A percentile compares a stretch with the other conserved stretches of the same genome.
These are phyloP conservation scores for Mesochorus sp. DNA, from an alignment of 2,888 invertebrate genomes.

Conservation along the genomic window DNA sequence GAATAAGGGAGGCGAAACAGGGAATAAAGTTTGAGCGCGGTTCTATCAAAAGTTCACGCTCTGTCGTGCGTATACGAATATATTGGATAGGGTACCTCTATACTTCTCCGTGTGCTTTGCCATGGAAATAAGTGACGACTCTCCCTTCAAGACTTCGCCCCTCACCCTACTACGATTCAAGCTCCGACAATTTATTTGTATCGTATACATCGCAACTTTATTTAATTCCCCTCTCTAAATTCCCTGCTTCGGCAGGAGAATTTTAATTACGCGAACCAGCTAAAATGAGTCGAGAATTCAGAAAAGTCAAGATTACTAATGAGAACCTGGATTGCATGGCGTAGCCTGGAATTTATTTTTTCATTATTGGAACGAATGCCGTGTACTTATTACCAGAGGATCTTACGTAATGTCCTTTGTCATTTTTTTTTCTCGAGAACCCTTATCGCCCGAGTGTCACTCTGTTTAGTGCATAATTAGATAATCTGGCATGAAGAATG, in stretches of 20 bases:
- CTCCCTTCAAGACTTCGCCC: neutral
- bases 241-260: neutral
- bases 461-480: slow-evolving; percentile 10
- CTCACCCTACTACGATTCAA: no score
- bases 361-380: neutral
- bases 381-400: neutral
- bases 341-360: neutral
- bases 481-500: neutral
- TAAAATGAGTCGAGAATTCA: neutral
- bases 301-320: neutral
- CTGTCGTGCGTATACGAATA: neutral
- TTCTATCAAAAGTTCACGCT: neutral
- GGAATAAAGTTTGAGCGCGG: slow-evolving; percentile 13
- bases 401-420: neutral
- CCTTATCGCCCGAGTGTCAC: neutral
- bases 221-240: neutral
- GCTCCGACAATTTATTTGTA: neutral
- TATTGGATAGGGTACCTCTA: neutral
- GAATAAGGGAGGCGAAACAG: slow-evolving; percentile 33
- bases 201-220: neutral
- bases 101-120: neutral
- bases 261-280: neutral
- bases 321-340: neutral
- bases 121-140: slow-evolving; percentile 6
- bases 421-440: slow-evolving; percentile 3